Evolutionary conservation across 2,113 vertebrate genomes (phyloP), one percentile per base, ranked within the genome.

Genomic region (Paramisgurnus dabryanus): DNA sequence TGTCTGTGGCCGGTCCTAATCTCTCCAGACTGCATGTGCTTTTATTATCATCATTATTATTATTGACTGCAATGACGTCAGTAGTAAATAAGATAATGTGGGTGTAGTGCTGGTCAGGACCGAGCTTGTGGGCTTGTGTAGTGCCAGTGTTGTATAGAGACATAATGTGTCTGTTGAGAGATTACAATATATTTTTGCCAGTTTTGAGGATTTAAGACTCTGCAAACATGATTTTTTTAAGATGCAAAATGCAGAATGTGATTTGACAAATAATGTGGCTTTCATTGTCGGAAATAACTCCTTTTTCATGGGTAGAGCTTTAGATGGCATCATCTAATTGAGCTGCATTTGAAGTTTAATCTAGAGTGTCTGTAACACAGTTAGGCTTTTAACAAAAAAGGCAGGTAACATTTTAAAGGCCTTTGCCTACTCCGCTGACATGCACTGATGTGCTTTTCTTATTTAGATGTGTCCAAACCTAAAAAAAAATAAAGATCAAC

Each of bases 261-360:
- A 34, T 34, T 34, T 57, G 7, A 7, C 34, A 17, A 9, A 3
- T 13, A 1, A 39, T 27, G 10, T 60, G 7, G n/a, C 39, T 34
- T 34, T 5, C 22, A 63, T 4, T 47, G 18, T n/a, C 6, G 43
- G 64, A 47, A 39, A 39, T 61, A 13, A 17, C 13, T 63, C 45
- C 0, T 63, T 50, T 11, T 61, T 7, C 18, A 63, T 63, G 72
- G 39, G 63, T 22, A 34, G 43, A 8, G 18, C 22, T 75, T 64
- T 63, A 61, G 58, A 75, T 75, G 72, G 17, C 7, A 4, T 75
- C 72, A 75, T 75, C 43, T 64, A 75, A 75, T 75, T 75, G 11
- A 75, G 43, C 58, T 45, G 43, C 4, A 75, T 49, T 58, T 75
- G 58, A 64, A 75, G 39, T 60, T 73, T 40, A 13, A 27, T 73